Evolutionary conservation across 2,888 invertebrate species (phyloP).

Genomic region (Allygus modestus): DNA sequence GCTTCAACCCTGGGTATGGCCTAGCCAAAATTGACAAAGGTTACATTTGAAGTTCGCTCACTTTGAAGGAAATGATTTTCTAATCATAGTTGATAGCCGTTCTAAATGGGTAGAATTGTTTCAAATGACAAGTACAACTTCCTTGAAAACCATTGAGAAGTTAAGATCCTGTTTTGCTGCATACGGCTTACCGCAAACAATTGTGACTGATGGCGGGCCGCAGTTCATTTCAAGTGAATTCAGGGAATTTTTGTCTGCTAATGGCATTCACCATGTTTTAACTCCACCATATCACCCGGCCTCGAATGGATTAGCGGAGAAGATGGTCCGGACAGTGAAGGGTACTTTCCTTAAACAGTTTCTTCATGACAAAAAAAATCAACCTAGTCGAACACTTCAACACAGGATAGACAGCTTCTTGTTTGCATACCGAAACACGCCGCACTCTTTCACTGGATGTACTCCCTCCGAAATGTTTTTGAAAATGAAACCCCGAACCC

Average conservation of each 20-base stretch:
- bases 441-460: neutral
- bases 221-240: conserved; percentile 68
- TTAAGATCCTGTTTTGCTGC: conserved; percentile 66
- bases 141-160: conserved; percentile 62
- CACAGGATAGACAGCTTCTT: conserved; percentile 7
- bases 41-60: neutral
- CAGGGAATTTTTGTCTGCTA: conserved; percentile 66
- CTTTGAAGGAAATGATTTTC: conserved; percentile 54
- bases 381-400: neutral
- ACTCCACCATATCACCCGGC: neutral
- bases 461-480: neutral
- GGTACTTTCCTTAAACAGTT: neutral
- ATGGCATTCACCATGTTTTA: conserved; percentile 68
- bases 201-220: conserved; percentile 68
- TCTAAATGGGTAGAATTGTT: conserved; percentile 68
- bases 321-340: neutral
- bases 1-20: neutral
- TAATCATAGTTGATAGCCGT: conserved; percentile 66
- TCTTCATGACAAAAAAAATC: neutral
- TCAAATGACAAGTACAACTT: conserved; percentile 64
- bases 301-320: neutral
- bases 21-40: neutral
- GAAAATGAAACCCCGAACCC: neutral
- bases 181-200: conserved; percentile 66
- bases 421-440: conserved; percentile 31